Percentiles rank a stretch among this genome's conserved stretches.
Conservation (phyloP, 2,113 vertebrate species). For the Lanius collurio region DNA sequence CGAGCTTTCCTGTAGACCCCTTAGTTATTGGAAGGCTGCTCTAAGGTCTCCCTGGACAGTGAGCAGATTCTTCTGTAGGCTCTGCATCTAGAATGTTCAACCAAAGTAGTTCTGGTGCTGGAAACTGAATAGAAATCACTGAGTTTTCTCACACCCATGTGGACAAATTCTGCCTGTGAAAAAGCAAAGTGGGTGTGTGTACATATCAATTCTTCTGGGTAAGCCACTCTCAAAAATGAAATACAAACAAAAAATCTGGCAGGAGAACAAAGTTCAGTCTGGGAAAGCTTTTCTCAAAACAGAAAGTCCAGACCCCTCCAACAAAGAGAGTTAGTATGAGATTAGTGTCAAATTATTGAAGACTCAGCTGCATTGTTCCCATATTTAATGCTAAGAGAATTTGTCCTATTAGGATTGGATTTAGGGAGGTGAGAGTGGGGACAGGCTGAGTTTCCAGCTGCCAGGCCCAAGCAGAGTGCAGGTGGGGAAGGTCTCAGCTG, state of each 20-base stretch:
- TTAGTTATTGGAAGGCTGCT: background rate
- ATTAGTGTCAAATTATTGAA: background rate
- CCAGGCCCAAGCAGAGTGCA: background rate
- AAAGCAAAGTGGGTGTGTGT: background rate
- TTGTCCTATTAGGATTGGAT: background rate
- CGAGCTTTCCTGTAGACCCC: background rate
- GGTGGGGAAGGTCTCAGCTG: background rate
- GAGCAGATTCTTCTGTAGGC: background rate
- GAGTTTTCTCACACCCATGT: background rate
- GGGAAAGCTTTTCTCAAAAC: background rate
- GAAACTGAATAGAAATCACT: background rate
- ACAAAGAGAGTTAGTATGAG: background rate
- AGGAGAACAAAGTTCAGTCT: background rate
- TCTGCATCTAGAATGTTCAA: background rate
- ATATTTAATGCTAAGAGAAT: background rate
- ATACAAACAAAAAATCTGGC: conserved; percentile 39
- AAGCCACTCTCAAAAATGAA: background rate
- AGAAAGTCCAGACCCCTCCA: background rate
- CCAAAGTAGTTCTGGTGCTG: background rate
- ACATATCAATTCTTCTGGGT: background rate
- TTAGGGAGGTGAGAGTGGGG: background rate
- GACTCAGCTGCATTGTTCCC: background rate
- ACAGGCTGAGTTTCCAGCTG: background rate
- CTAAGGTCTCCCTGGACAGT: background rate
- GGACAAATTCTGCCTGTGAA: background rate